These are phyloP conservation scores for Furcifer pardalis DNA, from an alignment of 2,797 vertebrate species.

Conservation along the genomic window DNA sequence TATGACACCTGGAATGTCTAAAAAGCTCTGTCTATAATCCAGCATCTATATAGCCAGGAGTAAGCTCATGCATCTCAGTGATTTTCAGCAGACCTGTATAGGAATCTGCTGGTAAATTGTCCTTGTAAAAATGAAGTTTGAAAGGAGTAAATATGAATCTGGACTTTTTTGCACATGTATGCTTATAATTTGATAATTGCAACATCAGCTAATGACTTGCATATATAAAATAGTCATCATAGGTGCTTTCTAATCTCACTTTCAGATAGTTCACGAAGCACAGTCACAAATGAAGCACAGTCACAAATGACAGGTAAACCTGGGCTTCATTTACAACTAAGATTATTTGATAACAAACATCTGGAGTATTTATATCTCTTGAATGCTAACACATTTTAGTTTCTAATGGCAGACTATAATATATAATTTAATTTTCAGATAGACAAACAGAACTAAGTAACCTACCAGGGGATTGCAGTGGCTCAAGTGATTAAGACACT, in stretches of 20 bases:
- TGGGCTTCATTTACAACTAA: too few relatives aligned
- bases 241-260: not conserved
- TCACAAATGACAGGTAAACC: too few relatives aligned
- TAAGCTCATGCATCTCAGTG: not conserved
- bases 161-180: not conserved
- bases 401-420: too few relatives aligned
- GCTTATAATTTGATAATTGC: not conserved
- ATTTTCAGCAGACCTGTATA: not conserved
- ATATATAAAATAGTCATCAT: not conserved
- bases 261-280: not conserved
- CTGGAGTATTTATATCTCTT: too few relatives aligned
- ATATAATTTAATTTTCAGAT: not conserved
- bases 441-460: slow-evolving; percentile 20
- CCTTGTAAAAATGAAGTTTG: not conserved
- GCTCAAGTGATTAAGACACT: too few relatives aligned
- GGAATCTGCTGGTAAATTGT: not conserved
- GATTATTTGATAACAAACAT: not conserved
- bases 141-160: not conserved
- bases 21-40: not conserved
- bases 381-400: too few relatives aligned
- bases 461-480: slow-evolving; percentile 12
- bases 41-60: not conserved
- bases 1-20: not conserved
- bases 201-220: not conserved
- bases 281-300: not conserved